A percentile compares a stretch with the other conserved stretches of the same genome.
These are phyloP conservation scores for Drosophila kohkoa DNA, from an alignment of 1,140 invertebrate species.

Conservation along the genomic window DNA sequence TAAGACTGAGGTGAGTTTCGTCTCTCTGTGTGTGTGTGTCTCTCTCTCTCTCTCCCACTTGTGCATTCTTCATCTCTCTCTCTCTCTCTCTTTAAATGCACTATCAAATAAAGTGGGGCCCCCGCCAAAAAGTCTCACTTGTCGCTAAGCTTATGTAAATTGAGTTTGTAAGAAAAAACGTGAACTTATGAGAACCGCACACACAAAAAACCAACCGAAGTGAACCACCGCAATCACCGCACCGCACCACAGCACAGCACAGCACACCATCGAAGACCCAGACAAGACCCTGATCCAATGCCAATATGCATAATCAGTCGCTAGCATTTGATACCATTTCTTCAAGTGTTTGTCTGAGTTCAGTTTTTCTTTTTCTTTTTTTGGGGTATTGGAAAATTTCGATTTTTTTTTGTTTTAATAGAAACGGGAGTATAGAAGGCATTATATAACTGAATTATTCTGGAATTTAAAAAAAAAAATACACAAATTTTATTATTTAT, in stretches of 20 bases:
- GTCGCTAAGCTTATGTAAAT: constrained; percentile 76
- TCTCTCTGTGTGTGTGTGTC: background rate
- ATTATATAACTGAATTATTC: constrained; percentile 2
- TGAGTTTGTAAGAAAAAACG: constrained; percentile 29
- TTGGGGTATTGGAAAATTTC: background rate
- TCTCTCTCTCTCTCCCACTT: constrained; percentile 10
- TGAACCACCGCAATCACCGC: background rate
- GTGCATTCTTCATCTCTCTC: constrained; percentile 5
- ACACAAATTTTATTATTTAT: too few relatives aligned
- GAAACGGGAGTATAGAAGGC: background rate
- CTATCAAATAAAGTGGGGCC: constrained; percentile 6
- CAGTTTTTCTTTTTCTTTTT: background rate
- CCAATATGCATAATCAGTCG: constrained; percentile 60
- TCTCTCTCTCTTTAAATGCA: constrained; percentile 18
- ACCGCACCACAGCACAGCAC: background rate
- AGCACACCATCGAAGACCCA: background rate
- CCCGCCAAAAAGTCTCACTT: constrained; percentile 45
- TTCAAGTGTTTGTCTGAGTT: constrained; percentile 5
- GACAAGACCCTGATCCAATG: constrained; percentile 45
- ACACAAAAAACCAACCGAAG: constrained; percentile 28
- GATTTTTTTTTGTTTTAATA: background rate
- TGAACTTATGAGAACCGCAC: constrained; percentile 67
- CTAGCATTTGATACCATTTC: constrained; percentile 26
- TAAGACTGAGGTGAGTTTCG: constrained; percentile 83
- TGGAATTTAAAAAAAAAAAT: too few relatives aligned